Evolutionary conservation across 1,140 invertebrate species (phyloP).

Genomic region (Periplaneta americana): DNA sequence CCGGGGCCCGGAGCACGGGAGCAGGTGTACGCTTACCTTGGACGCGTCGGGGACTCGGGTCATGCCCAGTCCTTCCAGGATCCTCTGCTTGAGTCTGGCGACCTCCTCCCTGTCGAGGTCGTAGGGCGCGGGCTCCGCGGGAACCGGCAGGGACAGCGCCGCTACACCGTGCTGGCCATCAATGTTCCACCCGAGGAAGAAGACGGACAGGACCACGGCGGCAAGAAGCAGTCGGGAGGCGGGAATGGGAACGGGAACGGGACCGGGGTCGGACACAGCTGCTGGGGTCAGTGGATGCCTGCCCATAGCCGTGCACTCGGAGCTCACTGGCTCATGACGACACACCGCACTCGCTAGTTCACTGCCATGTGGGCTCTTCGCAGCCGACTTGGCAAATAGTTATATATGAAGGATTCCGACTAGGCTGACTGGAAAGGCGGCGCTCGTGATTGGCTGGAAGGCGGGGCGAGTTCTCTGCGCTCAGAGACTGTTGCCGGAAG

Average conservation of each 20-base stretch:
- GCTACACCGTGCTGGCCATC: neutral
- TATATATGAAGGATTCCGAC: neutral
- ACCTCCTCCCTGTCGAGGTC: constrained; percentile 27
- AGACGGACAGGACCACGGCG: neutral
- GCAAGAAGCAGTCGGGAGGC: neutral
- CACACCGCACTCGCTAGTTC: neutral
- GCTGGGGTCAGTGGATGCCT: neutral
- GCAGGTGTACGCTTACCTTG: constrained; percentile 37
- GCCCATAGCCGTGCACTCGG: neutral
- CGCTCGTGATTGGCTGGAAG: neutral
- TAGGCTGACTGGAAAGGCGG: neutral
- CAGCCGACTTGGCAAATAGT: neutral
- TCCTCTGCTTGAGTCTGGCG: constrained; percentile 37
- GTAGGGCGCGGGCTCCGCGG: neutral
- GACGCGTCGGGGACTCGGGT: constrained; percentile 40
- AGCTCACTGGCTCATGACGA: neutral
- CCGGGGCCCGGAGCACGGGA: no score
- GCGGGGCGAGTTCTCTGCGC: neutral
- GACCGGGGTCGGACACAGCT: neutral
- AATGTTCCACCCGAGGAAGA: neutral
- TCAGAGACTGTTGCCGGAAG: neutral
- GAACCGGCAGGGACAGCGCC: constrained; percentile 19
- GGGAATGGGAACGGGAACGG: neutral
- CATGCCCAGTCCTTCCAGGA: constrained; percentile 39
- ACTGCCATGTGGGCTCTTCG: neutral